These are phyloP conservation scores for Pollimyrus isidori DNA, from an alignment of 2,113 vertebrate genomes.

Conservation along the genomic window DNA sequence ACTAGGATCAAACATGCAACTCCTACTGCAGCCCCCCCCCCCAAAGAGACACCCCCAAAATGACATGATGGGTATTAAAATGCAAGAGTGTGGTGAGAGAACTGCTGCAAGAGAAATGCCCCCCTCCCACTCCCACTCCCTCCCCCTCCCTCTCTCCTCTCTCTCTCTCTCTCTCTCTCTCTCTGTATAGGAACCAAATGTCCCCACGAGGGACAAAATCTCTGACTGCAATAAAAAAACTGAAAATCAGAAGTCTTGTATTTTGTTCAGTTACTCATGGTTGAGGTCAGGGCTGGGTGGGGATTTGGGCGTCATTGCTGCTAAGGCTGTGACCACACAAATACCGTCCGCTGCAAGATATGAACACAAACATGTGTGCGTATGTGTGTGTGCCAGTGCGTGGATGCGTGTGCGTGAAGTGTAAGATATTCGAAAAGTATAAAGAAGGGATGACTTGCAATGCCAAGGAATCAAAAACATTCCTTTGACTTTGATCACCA, in stretches of 20 bases:
- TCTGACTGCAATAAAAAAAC: neutral
- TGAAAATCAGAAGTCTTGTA: neutral
- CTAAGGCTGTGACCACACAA: neutral
- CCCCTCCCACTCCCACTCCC: no score
- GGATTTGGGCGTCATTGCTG: neutral
- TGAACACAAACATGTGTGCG: neutral
- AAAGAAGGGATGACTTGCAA: slow-evolving; percentile 46
- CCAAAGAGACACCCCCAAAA: slow-evolving; percentile 18
- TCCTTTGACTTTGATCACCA: slow-evolving; percentile 48
- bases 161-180: no score
- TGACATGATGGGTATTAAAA: neutral
- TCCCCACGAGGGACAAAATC: neutral
- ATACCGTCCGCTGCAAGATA: neutral
- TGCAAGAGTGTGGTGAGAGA: slow-evolving; percentile 37
- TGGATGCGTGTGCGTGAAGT: neutral
- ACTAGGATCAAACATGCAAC: neutral
- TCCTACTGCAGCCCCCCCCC: neutral
- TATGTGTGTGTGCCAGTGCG: neutral
- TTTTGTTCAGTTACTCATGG: neutral
- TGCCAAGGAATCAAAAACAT: slow-evolving; percentile 58
- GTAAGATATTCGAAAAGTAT: slow-evolving; percentile 55
- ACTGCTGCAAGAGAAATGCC: slow-evolving; percentile 41
- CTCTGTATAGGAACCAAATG: no score
- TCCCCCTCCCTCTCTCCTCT: no score
- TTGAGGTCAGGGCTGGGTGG: no score